Conservation (phyloP, 2,113 vertebrate species). For the Tapirus terrestris region DNA sequence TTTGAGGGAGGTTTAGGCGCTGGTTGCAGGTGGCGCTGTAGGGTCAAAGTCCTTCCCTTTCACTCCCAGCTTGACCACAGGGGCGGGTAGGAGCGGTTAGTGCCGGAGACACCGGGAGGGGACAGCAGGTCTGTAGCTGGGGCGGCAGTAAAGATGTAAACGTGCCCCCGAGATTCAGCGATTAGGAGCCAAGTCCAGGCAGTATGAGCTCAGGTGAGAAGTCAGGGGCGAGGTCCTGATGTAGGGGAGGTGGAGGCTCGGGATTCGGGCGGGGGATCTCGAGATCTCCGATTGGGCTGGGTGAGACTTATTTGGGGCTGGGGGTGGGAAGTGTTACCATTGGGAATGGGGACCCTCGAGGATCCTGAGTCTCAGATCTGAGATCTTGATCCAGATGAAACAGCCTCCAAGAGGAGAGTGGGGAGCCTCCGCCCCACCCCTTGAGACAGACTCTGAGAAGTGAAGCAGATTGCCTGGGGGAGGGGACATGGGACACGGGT, state of each 20-base stretch:
- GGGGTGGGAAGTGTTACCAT: not conserved
- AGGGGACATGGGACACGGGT: not conserved
- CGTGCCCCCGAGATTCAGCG: rapidly evolving
- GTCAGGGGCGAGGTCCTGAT: not conserved
- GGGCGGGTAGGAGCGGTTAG: not conserved
- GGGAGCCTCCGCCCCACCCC: rapidly evolving
- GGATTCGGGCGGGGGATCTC: not conserved
- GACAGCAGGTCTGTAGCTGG: not conserved
- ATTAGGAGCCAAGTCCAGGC: not conserved
- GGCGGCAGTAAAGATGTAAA: not conserved
- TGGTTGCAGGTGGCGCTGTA: not conserved
- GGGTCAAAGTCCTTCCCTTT: not conserved
- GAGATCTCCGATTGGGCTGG: not conserved
- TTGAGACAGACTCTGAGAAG: not conserved
- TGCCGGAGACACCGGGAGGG: not conserved
- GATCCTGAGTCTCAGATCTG: not conserved
- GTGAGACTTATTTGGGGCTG: not conserved
- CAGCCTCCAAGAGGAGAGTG: not conserved
- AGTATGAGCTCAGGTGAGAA: too few species aligned
- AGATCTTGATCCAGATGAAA: not conserved
- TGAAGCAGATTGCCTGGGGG: not conserved
- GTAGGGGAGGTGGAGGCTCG: not conserved
- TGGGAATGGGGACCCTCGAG: not conserved
- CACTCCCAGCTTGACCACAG: not conserved
- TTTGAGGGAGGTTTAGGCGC: not conserved